Conservation (phyloP, 92 coral and sea anemone genomes). For the Palythoa grandis region DNA sequence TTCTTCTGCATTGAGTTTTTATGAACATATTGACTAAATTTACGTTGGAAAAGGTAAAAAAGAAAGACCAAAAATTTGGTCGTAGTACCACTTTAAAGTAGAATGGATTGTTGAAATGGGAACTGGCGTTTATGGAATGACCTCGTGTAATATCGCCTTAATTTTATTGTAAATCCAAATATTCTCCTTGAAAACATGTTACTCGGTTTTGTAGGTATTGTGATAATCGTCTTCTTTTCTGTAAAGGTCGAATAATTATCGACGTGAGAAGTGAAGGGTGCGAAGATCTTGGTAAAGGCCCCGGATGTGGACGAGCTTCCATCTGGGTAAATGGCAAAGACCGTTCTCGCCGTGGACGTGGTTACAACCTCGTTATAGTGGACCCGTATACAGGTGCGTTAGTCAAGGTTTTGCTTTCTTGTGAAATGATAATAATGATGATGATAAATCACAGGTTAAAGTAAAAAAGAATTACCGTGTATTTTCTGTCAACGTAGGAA, state of each 20-base stretch:
- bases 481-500: no score
- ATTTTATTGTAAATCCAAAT: not conserved
- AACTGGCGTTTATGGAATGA: no score
- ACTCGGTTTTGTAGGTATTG: not conserved
- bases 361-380: slow-evolving; percentile 54
- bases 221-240: not conserved
- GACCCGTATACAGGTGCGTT: slow-evolving; percentile 43
- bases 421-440: no score
- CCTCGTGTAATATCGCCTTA: not conserved
- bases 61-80: no score
- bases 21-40: no score
- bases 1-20: no score
- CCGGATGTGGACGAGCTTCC: slow-evolving; percentile 57
- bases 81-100: no score
- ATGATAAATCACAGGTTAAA: no score
- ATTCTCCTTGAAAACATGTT: not conserved
- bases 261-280: slow-evolving; percentile 59
- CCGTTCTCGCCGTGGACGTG: slow-evolving; percentile 48
- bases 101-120: no score
- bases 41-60: no score
- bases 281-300: slow-evolving; percentile 49
- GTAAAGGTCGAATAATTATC: slow-evolving; percentile 3
- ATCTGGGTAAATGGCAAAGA: slow-evolving; percentile 54
- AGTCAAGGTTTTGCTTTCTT: not conserved
- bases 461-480: no score